phyloP scores from a whole-genome alignment of 2,113 vertebrate genomes.

The Xenopus tropicalis region DNA sequence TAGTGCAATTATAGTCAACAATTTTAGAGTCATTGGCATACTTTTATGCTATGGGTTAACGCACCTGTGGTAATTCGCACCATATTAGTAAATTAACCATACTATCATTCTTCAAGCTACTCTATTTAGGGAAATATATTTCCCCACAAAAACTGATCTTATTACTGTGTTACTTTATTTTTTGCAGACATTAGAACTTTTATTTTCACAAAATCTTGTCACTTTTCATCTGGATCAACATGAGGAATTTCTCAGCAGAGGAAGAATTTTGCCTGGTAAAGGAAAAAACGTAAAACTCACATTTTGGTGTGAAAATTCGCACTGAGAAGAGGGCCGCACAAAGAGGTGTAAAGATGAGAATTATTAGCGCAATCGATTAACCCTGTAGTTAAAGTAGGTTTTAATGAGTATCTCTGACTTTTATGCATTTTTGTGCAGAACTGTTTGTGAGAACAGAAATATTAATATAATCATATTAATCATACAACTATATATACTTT shows the following conservation, averaged over 20 bases:
- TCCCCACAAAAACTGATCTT: no score
- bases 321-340: background rate
- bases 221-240: conserved; percentile 24
- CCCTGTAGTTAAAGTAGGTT: no score
- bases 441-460: conserved; percentile 13
- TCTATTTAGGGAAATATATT: no score
- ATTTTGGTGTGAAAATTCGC: conserved; percentile 40
- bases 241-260: conserved; percentile 59
- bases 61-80: no score
- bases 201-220: conserved; percentile 42
- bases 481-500: background rate
- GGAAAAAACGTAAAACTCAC: conserved; percentile 54
- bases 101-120: no score
- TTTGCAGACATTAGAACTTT: background rate
- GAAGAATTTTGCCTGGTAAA: conserved; percentile 51
- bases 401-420: conserved; percentile 17
- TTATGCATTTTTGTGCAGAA: conserved; percentile 1
- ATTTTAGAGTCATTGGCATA: no score
- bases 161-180: no score
- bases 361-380: conserved; percentile 3
- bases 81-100: no score
- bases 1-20: no score
- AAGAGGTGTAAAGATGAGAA: conserved; percentile 1
- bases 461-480: conserved; percentile 17
- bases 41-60: no score